Base-by-base conservation (phyloP, 2,797 vertebrate species). In the Micropoecilia bifurca region DNA sequence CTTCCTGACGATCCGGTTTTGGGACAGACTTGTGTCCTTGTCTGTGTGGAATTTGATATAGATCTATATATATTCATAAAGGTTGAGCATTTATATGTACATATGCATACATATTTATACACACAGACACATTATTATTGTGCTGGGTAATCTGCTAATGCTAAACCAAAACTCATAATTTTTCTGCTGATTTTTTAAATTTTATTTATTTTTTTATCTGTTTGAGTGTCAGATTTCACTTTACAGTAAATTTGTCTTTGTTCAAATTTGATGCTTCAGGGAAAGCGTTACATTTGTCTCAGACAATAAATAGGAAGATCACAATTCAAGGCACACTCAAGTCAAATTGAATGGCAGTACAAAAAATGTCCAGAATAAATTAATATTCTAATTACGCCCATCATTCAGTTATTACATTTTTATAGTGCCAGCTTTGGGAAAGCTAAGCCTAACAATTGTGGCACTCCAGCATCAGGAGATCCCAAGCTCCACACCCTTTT, bases 261-360 rank as follows among this genome's bases (percentile, higher is more conserved):
- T 91, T 93, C 76, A 91, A 63, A 93, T 92, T 92, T 85, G 85
- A 91, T 90, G 87, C 88, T 87, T 94, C 85, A 88, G 88, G 91
- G 96, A 96, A 95, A 82, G 78, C 95, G 96, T 97, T 97, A 96
- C 97, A 97, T 97, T 98, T 96, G 96, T 98, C 97, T 97, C 94
- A 97, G 97, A 98, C 97, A 88, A 97, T 97, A 96, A 96, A 97
- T 97, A 98, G 97, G 97, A 99, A 98, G 97, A 97, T 98, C 97
- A 93, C 96, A 97, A 97, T 97, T 97, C 96, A 99, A 99, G 98
- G 98, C 98, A 99, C 98, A 97, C 97, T 97, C 97, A 97, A 95
- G 85, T 98, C 97, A 97, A 97, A 97, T 97, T 96, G 96, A 97
- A 97, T 95, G 97, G 97, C 97, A 97, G 97, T 96, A 97, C 95